Base-by-base conservation (phyloP, 2,797 vertebrate genomes). In the Diplodus sargus region DNA sequence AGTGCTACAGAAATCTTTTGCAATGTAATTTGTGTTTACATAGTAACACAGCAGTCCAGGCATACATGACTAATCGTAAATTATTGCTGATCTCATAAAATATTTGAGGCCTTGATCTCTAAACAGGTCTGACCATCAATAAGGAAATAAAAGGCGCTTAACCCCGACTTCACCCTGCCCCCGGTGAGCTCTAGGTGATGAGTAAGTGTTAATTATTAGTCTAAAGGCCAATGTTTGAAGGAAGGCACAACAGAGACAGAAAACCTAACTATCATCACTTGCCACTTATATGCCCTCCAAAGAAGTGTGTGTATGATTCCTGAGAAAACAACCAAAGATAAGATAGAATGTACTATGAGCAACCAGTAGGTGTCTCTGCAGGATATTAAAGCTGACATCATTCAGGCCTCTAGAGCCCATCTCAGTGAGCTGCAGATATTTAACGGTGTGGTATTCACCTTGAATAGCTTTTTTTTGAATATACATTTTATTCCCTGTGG, bases 281-380 rank as follows among this genome's bases (percentile, higher is more conserved):
- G 15, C 18, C 25, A 22, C 10, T 52, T 43, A 7, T 7, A 8
- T 12, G 6, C 2, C 15, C 4, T 5, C 0, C 25, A 64, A 3
- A 23, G n/a, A 57, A 43, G 60, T 15, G 10, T 10, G 8, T 61
- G 17, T 14, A 14, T 49, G 23, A 39, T 59, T 30, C 3, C 12
- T 45, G 22, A 5, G n/a, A 17, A 66, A 39, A 62, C 25, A 4
- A n/a, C 4, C 0, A 4, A 39, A 10, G 34, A 34, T 34, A 65
- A 16, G 22, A 3, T 7, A 25, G 1, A 22, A 52, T 20, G 10
- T 65, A 30, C n/a, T n/a, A 3, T 6, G 5, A 64, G 8, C 3
- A 53, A 28, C 80, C 90, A 84, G 69, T 83, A 84, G 88, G 63
- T 77, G 91, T 84, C 92, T 74, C 85, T 88, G 13, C n/a, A 79